Percentiles rank a stretch among this genome's conserved stretches.
phyloP scores from a whole-genome alignment of 2,797 vertebrate genomes.

The Eospalax fontanierii region DNA sequence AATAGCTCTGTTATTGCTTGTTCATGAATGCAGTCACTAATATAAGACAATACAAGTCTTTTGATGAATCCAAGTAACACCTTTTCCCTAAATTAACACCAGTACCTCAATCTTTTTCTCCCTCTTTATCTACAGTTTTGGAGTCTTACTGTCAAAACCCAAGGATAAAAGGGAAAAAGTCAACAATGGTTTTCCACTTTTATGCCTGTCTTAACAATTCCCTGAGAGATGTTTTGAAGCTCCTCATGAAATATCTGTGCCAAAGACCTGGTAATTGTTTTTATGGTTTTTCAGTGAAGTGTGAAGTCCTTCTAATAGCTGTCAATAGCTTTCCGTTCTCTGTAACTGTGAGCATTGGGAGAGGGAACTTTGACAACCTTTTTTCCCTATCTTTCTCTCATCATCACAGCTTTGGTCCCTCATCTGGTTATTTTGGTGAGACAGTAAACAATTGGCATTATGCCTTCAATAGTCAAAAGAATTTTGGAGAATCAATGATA shows the following conservation, averaged over 20 bases:
- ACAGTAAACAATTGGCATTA: slow-evolving; percentile 40
- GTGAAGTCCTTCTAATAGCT: slow-evolving; percentile 77
- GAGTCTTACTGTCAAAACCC: slow-evolving; percentile 62
- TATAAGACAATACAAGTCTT: slow-evolving; percentile 14
- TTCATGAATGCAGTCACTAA: neutral
- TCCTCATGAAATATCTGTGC: slow-evolving; percentile 73
- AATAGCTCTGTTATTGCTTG: slow-evolving; percentile 15
- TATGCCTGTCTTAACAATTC: slow-evolving; percentile 78
- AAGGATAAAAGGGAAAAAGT: slow-evolving; percentile 53
- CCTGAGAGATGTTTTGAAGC: slow-evolving; percentile 71
- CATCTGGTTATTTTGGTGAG: slow-evolving; percentile 51
- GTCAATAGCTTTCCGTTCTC: slow-evolving; percentile 67
- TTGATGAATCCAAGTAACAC: slow-evolving; percentile 60
- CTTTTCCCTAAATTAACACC: slow-evolving; percentile 23
- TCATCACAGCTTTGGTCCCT: slow-evolving; percentile 45
- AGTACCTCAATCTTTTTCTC: neutral
- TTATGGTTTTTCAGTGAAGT: slow-evolving; percentile 79
- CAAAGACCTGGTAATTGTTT: slow-evolving; percentile 78
- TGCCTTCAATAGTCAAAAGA: neutral
- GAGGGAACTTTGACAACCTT: slow-evolving; percentile 60
- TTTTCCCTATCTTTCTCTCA: neutral
- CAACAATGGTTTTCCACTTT: slow-evolving; percentile 68
- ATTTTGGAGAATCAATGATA: slow-evolving; percentile 19
- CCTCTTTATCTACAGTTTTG: slow-evolving; percentile 26
- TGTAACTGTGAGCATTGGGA: slow-evolving; percentile 47